Conservation (phyloP, 1,140 invertebrate genomes). For the Stegodyphus dumicola region DNA sequence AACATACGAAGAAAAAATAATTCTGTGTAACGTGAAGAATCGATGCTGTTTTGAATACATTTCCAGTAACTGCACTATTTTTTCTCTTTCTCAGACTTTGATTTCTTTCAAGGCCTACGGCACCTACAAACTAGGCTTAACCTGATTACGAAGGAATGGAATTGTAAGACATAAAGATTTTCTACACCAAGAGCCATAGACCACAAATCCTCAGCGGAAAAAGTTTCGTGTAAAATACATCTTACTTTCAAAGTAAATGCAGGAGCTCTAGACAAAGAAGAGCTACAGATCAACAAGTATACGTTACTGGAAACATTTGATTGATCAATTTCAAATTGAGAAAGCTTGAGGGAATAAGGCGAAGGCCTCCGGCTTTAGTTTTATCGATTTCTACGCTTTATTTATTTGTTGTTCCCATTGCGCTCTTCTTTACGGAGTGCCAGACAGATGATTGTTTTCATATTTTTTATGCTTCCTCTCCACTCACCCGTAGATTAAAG, state of each 20-base stretch:
- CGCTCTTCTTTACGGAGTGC: not conserved
- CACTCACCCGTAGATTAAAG: slow-evolving; percentile 10
- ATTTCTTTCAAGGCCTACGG: no score
- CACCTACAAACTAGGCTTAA: no score
- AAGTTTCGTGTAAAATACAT: slow-evolving; percentile 13
- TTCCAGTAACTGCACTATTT: no score
- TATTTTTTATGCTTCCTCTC: slow-evolving; percentile 6
- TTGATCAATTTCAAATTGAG: slow-evolving; percentile 41
- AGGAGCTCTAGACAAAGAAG: not conserved
- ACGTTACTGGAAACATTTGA: slow-evolving; percentile 3
- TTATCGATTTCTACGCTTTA: not conserved
- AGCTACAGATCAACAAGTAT: slow-evolving; percentile 1
- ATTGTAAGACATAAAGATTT: no score
- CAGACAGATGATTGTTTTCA: slow-evolving; percentile 24
- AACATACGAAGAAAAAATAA: no score
- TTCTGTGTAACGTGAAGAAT: no score
- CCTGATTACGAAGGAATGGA: no score
- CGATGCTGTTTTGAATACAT: no score
- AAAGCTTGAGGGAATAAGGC: slow-evolving; percentile 1
- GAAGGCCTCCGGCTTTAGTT: slow-evolving; percentile 1
- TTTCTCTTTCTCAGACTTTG: no score
- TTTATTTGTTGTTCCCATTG: slow-evolving; percentile 18
- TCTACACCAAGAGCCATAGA: no score
- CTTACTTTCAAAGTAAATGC: slow-evolving; percentile 25
- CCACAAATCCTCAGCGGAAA: not conserved